phyloP scores from a whole-genome alignment of 1,140 invertebrate species.

The Drosophila hydei region DNA sequence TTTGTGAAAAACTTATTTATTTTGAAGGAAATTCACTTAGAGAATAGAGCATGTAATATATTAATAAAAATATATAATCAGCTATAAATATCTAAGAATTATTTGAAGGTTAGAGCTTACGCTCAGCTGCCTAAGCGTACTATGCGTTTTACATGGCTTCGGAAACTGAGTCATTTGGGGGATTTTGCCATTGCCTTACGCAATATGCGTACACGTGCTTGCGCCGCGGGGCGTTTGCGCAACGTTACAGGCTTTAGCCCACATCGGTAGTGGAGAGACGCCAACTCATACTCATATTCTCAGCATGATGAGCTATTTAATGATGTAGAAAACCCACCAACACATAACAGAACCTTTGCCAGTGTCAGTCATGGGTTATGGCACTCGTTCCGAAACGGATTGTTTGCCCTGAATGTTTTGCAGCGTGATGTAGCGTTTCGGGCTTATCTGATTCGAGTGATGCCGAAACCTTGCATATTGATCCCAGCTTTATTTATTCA shows the following conservation, averaged over 20 bases:
- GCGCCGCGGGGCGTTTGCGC: slow-evolving; percentile 29
- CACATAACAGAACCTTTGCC: slow-evolving; percentile 14
- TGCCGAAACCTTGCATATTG: slow-evolving; percentile 15
- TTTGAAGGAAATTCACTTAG: no score
- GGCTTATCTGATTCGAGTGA: slow-evolving; percentile 20
- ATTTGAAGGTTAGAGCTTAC: no score
- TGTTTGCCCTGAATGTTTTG: slow-evolving; percentile 9
- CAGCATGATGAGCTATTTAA: slow-evolving; percentile 67
- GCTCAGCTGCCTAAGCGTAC: background rate
- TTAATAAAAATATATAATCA: no score
- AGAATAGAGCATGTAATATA: no score
- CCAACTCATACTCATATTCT: slow-evolving; percentile 57
- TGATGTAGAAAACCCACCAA: slow-evolving; percentile 62
- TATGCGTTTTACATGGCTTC: slow-evolving; percentile 1
- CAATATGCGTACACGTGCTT: background rate
- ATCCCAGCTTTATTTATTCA: slow-evolving; percentile 9
- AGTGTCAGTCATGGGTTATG: slow-evolving; percentile 66
- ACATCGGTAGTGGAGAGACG: background rate
- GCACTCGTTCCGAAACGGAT: slow-evolving; percentile 3
- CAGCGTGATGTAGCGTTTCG: slow-evolving; percentile 9
- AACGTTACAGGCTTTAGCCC: background rate
- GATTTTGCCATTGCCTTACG: slow-evolving; percentile 22
- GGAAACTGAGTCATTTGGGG: slow-evolving; percentile 8
- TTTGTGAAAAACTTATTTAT: no score
- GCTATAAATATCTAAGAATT: no score